phyloP scores from a whole-genome alignment of 2,888 invertebrate species.

The Ophioninae sp. region DNA sequence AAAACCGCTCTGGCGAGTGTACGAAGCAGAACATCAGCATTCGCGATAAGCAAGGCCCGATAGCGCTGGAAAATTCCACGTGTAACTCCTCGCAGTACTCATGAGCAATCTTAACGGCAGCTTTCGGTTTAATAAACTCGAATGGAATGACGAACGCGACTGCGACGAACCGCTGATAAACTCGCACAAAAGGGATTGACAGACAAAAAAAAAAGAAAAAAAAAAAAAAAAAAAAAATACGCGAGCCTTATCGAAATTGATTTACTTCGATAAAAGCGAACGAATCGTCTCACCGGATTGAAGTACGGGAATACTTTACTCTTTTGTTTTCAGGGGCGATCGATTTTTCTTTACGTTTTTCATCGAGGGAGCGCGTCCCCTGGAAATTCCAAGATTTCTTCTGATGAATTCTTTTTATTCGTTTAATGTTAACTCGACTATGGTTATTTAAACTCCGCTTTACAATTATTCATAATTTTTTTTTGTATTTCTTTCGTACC shows the following conservation, averaged over 20 bases:
- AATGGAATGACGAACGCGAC: constrained; percentile 11
- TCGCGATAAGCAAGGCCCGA: constrained; percentile 56
- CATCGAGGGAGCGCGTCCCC: no score
- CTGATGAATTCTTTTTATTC: no score
- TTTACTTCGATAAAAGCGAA: constrained; percentile 1
- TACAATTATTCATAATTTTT: no score
- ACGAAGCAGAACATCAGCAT: constrained; percentile 43
- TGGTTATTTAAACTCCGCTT: no score
- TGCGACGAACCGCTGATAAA: neutral
- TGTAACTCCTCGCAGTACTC: constrained; percentile 20
- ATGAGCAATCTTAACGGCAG: constrained; percentile 13
- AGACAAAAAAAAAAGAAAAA: neutral
- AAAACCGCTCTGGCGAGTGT: constrained; percentile 15
- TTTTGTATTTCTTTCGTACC: no score
- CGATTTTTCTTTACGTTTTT: no score
- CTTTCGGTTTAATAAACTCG: constrained; percentile 12
- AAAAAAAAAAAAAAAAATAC: no score
- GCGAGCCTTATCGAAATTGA: neutral
- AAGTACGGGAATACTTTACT: neutral
- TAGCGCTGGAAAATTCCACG: constrained; percentile 70
- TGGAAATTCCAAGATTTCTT: no score
- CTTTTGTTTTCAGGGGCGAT: no score
- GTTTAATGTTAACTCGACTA: no score
- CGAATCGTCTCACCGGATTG: neutral
- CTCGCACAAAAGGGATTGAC: neutral